These are phyloP conservation scores for Agriopis marginaria DNA, from an alignment of 2,888 invertebrate species.

Conservation along the genomic window DNA sequence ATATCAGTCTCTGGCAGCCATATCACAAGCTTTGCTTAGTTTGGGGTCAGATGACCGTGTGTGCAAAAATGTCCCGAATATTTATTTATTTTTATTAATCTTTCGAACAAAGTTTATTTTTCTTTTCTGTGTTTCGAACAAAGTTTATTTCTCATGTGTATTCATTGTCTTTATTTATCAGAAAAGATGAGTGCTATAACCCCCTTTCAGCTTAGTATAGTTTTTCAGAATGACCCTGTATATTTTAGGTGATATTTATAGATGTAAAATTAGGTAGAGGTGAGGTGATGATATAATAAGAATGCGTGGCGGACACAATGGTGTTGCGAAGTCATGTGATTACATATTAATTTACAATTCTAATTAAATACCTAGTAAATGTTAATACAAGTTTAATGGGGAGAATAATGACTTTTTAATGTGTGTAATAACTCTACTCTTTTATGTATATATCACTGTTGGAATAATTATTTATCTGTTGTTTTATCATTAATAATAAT, in stretches of 20 bases:
- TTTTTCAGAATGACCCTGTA: not conserved
- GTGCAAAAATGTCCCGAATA: no score
- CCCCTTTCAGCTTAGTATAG: no score
- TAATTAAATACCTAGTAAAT: not conserved
- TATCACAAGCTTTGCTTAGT: no score
- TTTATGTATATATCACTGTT: not conserved
- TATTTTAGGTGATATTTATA: not conserved
- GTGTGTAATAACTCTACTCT: not conserved
- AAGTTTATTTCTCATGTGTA: no score
- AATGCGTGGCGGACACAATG: slow-evolving; percentile 18
- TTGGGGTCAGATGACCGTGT: no score
- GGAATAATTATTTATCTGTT: not conserved
- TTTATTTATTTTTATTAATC: no score
- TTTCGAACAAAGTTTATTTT: no score
- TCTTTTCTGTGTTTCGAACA: no score
- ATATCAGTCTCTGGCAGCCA: no score
- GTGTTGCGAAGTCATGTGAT: slow-evolving; percentile 29
- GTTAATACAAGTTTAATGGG: slow-evolving; percentile 4
- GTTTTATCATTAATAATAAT: not conserved
- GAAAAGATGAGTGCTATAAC: no score
- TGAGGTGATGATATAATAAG: slow-evolving; percentile 18
- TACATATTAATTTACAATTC: slow-evolving; percentile 24
- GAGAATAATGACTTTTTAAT: slow-evolving; percentile 1
- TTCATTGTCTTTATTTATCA: no score
- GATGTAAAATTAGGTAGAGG: slow-evolving; percentile 6